Percentiles rank a stretch among this genome's conserved stretches.
These are phyloP conservation scores for Dryoscopus gambensis DNA, from an alignment of 2,113 vertebrate species.

Conservation along the genomic window DNA sequence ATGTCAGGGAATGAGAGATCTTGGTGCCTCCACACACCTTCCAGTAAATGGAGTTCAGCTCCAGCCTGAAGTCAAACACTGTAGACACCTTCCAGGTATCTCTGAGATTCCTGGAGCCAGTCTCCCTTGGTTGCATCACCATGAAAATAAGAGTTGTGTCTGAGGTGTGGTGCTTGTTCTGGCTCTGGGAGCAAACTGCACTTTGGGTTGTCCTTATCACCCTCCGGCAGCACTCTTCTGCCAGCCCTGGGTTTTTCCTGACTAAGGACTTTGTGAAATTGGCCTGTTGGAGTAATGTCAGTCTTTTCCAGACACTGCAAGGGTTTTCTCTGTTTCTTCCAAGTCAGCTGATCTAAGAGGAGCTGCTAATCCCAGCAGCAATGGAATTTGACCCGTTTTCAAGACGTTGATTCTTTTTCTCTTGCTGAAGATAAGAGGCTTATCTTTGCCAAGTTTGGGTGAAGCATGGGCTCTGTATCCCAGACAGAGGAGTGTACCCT, in stretches of 20 bases:
- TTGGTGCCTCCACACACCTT: neutral
- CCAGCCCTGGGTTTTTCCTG: neutral
- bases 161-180: neutral
- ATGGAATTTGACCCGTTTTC: slow-evolving; percentile 51
- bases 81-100: neutral
- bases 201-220: neutral
- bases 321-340: neutral
- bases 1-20: neutral
- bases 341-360: slow-evolving; percentile 53
- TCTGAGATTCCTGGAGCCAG: neutral
- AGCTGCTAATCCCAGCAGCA: slow-evolving; percentile 55
- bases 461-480: neutral
- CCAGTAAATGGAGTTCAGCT: neutral
- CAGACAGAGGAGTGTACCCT: neutral
- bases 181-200: neutral
- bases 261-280: neutral
- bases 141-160: neutral
- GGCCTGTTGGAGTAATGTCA: neutral
- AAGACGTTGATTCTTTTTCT: slow-evolving; percentile 61
- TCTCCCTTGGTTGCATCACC: neutral
- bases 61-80: neutral
- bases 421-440: slow-evolving; percentile 66
- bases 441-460: slow-evolving; percentile 64
- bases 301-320: neutral
- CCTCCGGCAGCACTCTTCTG: fast-evolving